These are phyloP conservation scores for Torymus aiolomorphi DNA, from an alignment of 2,888 invertebrate species.

Conservation along the genomic window DNA sequence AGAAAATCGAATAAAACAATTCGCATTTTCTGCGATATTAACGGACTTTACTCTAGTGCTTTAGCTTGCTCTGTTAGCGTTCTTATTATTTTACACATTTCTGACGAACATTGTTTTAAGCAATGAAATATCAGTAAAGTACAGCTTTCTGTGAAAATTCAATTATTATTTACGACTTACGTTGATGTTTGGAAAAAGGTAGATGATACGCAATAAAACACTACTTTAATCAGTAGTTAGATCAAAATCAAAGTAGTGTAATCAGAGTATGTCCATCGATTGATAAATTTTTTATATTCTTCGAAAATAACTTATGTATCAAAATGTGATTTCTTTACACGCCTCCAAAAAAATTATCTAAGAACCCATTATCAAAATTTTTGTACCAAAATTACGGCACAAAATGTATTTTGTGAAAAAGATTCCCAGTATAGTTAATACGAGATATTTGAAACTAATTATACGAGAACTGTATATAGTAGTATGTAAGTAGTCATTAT, in stretches of 20 bases:
- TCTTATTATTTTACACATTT: slow-evolving; percentile 39
- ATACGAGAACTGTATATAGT: not conserved
- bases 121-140: slow-evolving; percentile 2
- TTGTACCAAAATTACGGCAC: no score
- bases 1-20: slow-evolving; percentile 64
- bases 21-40: slow-evolving; percentile 56
- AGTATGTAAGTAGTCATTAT: slow-evolving; percentile 7
- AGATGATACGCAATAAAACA: not conserved
- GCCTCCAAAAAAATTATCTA: no score
- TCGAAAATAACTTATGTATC: no score
- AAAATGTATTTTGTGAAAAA: not conserved
- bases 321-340: no score
- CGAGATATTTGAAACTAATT: no score
- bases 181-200: not conserved
- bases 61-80: slow-evolving; percentile 7
- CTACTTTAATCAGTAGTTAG: no score
- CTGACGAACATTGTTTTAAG: slow-evolving; percentile 29
- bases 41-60: slow-evolving; percentile 14
- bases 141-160: slow-evolving; percentile 12
- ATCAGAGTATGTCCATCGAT: no score
- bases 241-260: no score
- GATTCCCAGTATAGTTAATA: no score
- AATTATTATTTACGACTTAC: slow-evolving; percentile 28
- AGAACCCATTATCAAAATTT: no score
- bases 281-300: no score